Base-by-base conservation (phyloP, 2,888 invertebrate genomes). In the Drosophila putrida region DNA sequence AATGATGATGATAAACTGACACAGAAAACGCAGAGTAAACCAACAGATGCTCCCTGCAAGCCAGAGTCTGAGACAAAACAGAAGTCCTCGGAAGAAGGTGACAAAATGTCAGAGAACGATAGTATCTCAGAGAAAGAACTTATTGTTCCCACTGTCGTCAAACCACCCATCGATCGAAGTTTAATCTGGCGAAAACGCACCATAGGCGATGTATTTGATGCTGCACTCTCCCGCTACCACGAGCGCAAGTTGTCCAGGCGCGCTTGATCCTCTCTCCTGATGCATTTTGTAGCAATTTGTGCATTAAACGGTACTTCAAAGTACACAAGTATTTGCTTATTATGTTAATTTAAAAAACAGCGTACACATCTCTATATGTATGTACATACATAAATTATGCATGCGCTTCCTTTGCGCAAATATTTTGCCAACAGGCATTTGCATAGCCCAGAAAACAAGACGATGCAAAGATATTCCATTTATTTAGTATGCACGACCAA, bases 171-270 rank as follows among this genome's bases (percentile, higher is more conserved):
- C 6, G 88, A 83, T 58, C 88, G 81, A 11, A 69, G 64, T 2
- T 44, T 54, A 89, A 95, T 97, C 85, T 97, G 97, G 96, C 95
- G 95, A 86, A 97, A 97, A 89, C 94, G 97, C 80, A 97, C 97
- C 31, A 95, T 97, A 13, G 97, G 96, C 6, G 94, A 94, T 53
- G 94, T 95, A 3, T 96, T 96, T 91, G 95, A 96, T 64, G 95
- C 94, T 63, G 97, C 97, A 13, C 91, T 96, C 33, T 94, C 95
- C 84, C 94, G 96, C 85, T 97, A 96, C 92, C 96, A 95, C 90
- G 94, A 95, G 88, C 94, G 97, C 78, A 96, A 96, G 93, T 93
- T 95, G 31, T 54, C 68, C 10, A 39, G 75, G 53, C 15, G 58
- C 8, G 75, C 68, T 13, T 75, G 39, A 65, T 61, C 31, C 20